Percentiles rank a stretch among this genome's conserved stretches.
These are phyloP conservation scores for Nothura maculosa DNA, from an alignment of 2,797 vertebrate genomes.

Conservation along the genomic window DNA sequence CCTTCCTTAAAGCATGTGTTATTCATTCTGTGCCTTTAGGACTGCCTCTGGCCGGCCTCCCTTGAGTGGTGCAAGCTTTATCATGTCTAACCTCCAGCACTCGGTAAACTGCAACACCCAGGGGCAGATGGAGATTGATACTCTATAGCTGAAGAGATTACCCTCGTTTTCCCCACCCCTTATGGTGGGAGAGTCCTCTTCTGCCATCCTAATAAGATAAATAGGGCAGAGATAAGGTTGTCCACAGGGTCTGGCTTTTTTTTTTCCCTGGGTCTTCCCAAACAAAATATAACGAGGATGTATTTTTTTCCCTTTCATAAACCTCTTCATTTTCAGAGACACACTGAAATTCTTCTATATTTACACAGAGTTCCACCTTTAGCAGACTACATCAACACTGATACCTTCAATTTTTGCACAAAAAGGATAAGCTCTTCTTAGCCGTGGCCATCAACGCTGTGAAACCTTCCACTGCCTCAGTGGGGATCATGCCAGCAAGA, in stretches of 20 bases:
- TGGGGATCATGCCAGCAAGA: background rate
- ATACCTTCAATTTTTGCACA: background rate
- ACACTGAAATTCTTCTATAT: background rate
- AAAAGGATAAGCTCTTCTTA: background rate
- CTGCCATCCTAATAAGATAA: background rate
- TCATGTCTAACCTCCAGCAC: slow-evolving; percentile 49
- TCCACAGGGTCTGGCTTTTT: background rate
- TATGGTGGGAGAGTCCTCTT: background rate
- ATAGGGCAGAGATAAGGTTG: background rate
- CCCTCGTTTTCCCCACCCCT: background rate
- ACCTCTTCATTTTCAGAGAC: background rate
- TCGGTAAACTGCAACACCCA: slow-evolving; percentile 54
- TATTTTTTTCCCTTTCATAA: background rate
- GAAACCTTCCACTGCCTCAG: background rate
- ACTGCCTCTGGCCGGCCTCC: slow-evolving; percentile 50
- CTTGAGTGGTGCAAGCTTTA: slow-evolving; percentile 34
- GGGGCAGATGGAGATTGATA: slow-evolving; percentile 34
- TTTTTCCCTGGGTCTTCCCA: background rate
- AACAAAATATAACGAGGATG: background rate
- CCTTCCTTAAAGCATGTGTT: background rate
- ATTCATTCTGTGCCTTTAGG: slow-evolving; percentile 36
- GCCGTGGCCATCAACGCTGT: fast-evolving
- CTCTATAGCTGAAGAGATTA: background rate
- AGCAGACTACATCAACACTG: fast-evolving
- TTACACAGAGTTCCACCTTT: background rate